Evolutionary conservation across 2,888 invertebrate genomes (phyloP).

Genomic region (Helobdella robusta): DNA sequence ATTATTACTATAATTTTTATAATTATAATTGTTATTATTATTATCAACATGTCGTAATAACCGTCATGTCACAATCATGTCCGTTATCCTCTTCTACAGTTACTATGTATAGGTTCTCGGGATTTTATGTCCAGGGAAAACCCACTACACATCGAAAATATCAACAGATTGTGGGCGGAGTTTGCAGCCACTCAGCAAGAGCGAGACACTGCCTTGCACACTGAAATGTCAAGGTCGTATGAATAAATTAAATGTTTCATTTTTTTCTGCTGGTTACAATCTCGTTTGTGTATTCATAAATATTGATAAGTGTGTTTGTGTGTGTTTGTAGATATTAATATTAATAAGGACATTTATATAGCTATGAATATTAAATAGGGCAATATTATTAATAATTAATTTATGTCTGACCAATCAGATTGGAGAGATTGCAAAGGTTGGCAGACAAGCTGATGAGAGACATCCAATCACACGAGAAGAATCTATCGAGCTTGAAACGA

Average conservation of each 20-base stretch:
- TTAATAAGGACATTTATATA: too few species aligned
- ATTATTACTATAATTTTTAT: background rate
- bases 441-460: constrained; percentile 82
- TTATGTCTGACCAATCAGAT: constrained; percentile 47
- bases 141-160: constrained; percentile 45
- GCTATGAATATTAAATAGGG: too few species aligned
- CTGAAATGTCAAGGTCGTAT: constrained; percentile 56
- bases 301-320: too few species aligned
- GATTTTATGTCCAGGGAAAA: constrained; percentile 40
- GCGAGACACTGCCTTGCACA: constrained; percentile 76
- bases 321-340: background rate
- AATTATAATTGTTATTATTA: background rate
- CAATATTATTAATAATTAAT: background rate
- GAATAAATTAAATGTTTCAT: background rate
- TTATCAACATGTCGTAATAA: too few species aligned
- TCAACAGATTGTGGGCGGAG: constrained; percentile 53
- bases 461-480: constrained; percentile 77
- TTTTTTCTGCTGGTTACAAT: too few species aligned
- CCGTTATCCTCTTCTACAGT: constrained; percentile 17
- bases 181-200: constrained; percentile 80
- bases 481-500: constrained; percentile 74
- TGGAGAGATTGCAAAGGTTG: constrained; percentile 79
- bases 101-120: constrained; percentile 25
- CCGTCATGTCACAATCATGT: too few species aligned
- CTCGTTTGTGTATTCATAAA: too few species aligned